Evolutionary conservation across 2,888 invertebrate genomes (phyloP), one percentile per base, ranked within the genome.

Genomic region (Rhagonycha fulva): DNA sequence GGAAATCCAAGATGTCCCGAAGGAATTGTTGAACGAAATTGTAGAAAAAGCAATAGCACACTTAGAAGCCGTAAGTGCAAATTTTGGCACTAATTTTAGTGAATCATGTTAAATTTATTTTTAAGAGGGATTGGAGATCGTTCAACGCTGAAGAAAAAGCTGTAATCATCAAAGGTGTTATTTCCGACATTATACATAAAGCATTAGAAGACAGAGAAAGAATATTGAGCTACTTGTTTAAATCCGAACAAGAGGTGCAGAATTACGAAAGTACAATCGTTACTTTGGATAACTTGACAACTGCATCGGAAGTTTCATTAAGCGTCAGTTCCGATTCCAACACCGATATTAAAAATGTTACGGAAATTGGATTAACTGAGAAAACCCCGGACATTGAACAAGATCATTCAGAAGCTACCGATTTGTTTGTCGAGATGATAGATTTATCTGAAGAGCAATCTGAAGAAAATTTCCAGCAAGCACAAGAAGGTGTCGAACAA

Each of bases 11-110:
- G 12, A 24, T 24, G n/a, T 76, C n/a, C 67, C 76, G 4, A 26
- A 67, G 14, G 9, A 70, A 19, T 26, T 72, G 28, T n/a, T 76
- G 62, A 68, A 73, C 7, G 70, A 70, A 61, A 67, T 76, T 30
- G n/a, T 76, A 9, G 12, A 72, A 28, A 68, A 66, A 62, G 70
- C 76, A 0, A 67, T 72, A 23, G 26, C 14, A 11, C 63, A 63
- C 3, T 26, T 75, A 9, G 68, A 67, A 28, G 19, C 68, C 26
- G 72, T 68, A 72, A 68, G 47, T 23, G 14, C 1, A 9, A 0
- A 0, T 32, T 32, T 32, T 0, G 2, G 12, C 12, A 12, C 67
- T 14, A 11, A n/a, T 30, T 11, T 23, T 14, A 67, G 32, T 3
- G 4, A 26, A 26, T 26, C 23, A 68, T 19, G 1, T 28, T 14